Evolutionary conservation across 37 sponge, comb jelly and placozoan genomes (phyloP).

Genomic region (Ianthella basta): DNA sequence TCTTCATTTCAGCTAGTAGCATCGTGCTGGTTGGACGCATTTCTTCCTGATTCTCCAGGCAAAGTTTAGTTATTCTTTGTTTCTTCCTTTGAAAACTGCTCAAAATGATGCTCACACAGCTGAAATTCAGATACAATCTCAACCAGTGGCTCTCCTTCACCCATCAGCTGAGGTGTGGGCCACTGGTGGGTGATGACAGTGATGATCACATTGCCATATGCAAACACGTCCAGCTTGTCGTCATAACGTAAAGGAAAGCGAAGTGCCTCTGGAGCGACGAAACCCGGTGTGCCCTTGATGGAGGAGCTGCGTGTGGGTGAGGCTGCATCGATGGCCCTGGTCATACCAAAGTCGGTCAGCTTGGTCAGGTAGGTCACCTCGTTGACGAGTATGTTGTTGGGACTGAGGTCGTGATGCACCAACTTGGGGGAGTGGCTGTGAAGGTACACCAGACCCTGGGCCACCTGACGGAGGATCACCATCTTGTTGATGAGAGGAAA

Average conservation of each 20-base stretch:
- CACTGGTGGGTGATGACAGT: neutral
- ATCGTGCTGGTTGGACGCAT: too few species aligned
- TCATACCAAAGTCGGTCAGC: constrained; percentile 11
- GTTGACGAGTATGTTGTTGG: neutral
- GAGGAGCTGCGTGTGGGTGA: neutral
- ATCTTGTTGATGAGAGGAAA: neutral
- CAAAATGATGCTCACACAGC: too few species aligned
- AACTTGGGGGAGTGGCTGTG: neutral
- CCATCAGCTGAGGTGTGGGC: neutral
- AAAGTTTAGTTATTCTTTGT: too few species aligned
- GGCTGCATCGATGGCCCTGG: neutral
- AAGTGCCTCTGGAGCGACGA: neutral
- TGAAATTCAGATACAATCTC: too few species aligned
- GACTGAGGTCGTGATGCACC: neutral
- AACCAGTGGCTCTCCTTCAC: too few species aligned
- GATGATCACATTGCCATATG: neutral
- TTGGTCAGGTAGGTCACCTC: neutral
- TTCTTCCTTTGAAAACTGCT: too few species aligned
- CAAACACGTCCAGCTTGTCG: neutral
- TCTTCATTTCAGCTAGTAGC: too few species aligned
- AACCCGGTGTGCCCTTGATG: neutral
- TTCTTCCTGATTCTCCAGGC: too few species aligned
- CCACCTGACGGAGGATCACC: neutral
- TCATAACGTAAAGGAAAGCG: neutral
- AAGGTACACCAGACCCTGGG: neutral